phyloP scores from a whole-genome alignment of 2,888 invertebrate species.

The Thera obeliscata region DNA sequence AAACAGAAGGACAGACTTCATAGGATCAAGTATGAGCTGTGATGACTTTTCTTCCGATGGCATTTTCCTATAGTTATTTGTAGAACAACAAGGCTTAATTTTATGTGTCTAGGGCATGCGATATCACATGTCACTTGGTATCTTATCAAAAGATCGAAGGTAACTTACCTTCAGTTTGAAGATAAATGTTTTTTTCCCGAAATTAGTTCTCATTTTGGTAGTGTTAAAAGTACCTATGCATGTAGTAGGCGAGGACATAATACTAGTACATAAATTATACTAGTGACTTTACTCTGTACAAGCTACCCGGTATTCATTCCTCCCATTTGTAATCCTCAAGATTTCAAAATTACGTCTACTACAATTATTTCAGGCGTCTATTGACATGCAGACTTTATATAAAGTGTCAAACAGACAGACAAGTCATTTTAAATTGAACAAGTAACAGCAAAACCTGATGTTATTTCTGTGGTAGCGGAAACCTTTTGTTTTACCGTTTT shows the following conservation, averaged over 20 bases:
- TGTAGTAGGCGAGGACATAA: too few relatives aligned
- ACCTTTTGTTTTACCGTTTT: constrained; percentile 29
- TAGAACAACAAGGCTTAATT: constrained; percentile 19
- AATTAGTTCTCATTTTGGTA: too few relatives aligned
- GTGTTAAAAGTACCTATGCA: too few relatives aligned
- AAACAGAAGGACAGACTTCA: too few relatives aligned
- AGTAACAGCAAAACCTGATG: constrained; percentile 18
- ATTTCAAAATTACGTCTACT: too few relatives aligned
- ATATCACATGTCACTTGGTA: constrained; percentile 16
- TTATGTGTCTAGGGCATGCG: constrained; percentile 33
- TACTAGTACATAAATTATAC: too few relatives aligned
- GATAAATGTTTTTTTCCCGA: background rate
- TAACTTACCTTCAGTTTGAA: background rate
- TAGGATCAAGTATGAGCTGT: too few relatives aligned
- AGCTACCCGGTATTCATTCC: too few relatives aligned
- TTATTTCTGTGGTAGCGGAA: constrained; percentile 28
- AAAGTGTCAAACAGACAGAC: constrained; percentile 3
- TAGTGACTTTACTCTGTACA: too few relatives aligned
- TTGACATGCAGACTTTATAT: background rate
- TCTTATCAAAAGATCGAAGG: constrained; percentile 35
- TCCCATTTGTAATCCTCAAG: too few relatives aligned
- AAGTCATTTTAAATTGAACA: constrained; percentile 20
- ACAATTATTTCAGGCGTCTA: background rate
- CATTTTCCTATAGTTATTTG: background rate
- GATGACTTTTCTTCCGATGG: too few relatives aligned